phyloP scores from a whole-genome alignment of 2,113 vertebrate species.

The Phoxinus phoxinus region DNA sequence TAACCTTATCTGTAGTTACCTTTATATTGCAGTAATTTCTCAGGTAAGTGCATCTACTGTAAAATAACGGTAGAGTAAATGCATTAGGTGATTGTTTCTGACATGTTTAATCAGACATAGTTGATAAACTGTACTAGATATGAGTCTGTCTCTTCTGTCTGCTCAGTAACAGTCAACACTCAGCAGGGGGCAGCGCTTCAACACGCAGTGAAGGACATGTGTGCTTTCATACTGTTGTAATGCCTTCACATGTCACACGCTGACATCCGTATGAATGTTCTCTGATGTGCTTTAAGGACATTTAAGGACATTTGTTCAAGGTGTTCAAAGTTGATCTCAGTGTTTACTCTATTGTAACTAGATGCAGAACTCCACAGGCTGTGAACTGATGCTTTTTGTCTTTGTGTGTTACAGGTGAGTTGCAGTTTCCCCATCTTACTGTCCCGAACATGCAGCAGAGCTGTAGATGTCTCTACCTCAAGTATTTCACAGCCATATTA shows the following conservation, averaged over 20 bases:
- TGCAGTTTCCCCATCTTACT: constrained; percentile 39
- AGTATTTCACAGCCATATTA: background rate
- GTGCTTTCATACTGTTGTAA: background rate
- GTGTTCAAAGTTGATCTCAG: background rate
- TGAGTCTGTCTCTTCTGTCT: background rate
- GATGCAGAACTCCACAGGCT: background rate
- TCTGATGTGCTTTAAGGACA: background rate
- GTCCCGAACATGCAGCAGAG: background rate
- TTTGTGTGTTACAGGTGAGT: constrained; percentile 72
- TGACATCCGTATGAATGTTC: background rate
- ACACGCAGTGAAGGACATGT: background rate
- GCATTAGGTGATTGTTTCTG: too few relatives aligned
- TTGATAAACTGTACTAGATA: background rate
- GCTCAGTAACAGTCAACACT: constrained; percentile 18
- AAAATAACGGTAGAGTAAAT: too few relatives aligned
- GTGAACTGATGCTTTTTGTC: constrained; percentile 27
- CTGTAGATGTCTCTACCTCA: constrained; percentile 44
- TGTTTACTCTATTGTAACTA: background rate
- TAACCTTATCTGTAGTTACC: too few relatives aligned
- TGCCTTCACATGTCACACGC: too few relatives aligned
- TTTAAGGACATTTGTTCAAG: too few relatives aligned
- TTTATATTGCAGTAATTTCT: too few relatives aligned
- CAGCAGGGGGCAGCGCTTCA: constrained; percentile 72
- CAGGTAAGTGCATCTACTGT: too few relatives aligned
- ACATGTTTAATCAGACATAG: background rate